phyloP scores from a whole-genome alignment of 92 coral and sea anemone genomes.

The Hydrozoanthus gracilis region DNA sequence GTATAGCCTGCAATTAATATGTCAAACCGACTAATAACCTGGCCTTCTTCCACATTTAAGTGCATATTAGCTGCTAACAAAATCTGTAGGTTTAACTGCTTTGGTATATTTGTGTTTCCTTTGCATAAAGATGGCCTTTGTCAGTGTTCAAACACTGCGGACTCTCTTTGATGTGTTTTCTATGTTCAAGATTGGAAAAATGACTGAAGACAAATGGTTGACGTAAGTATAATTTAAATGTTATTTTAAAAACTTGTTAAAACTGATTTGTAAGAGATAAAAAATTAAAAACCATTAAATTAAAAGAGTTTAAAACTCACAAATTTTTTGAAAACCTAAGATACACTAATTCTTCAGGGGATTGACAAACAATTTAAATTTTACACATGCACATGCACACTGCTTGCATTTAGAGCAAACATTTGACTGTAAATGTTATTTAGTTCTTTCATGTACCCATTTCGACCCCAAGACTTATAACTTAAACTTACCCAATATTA shows the following conservation, averaged over 20 bases:
- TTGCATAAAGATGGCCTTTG: constrained; percentile 81
- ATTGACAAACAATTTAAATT: background rate
- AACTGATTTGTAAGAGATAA: background rate
- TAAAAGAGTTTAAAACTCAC: background rate
- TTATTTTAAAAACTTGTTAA: background rate
- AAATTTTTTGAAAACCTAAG: background rate
- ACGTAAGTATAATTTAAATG: constrained; percentile 65
- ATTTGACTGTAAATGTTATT: no score
- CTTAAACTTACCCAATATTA: no score
- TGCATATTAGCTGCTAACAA: no score
- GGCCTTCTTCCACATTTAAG: no score
- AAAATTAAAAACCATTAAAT: background rate
- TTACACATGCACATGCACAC: background rate
- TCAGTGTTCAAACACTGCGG: constrained; percentile 80
- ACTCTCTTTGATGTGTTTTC: constrained; percentile 80
- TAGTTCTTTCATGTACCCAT: no score
- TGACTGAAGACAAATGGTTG: constrained; percentile 97
- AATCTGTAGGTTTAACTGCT: no score
- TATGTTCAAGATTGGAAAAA: constrained; percentile 91
- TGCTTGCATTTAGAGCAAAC: no score
- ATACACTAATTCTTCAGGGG: background rate
- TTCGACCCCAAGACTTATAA: no score
- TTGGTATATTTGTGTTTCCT: no score
- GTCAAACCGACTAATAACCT: no score
- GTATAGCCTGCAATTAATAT: no score